Percentiles rank a stretch among this genome's conserved stretches.
Conservation (phyloP, 2,888 invertebrate species). For the Hyposoter didymator region DNA sequence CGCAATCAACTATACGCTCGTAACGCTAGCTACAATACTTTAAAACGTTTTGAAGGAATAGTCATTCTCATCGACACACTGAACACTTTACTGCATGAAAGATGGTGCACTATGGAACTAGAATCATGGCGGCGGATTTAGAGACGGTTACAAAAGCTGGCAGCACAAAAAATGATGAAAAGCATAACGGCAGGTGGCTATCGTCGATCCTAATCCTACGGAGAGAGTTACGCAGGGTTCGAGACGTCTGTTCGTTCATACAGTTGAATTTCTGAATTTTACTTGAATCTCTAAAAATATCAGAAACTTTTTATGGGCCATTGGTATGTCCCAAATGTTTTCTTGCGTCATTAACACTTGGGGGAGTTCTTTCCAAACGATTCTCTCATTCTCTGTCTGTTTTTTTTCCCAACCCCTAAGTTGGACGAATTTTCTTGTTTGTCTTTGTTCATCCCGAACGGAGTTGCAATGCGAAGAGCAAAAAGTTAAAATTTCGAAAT, state of each 20-base stretch:
- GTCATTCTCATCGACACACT: background rate
- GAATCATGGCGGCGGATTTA: background rate
- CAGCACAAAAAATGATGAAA: background rate
- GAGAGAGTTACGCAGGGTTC: no score
- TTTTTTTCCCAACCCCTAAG: background rate
- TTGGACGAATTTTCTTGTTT: background rate
- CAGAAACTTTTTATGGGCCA: background rate
- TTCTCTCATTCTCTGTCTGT: background rate
- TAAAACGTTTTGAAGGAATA: background rate
- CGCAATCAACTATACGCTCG: background rate
- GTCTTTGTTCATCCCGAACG: background rate
- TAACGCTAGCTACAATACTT: background rate
- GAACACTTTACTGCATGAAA: background rate
- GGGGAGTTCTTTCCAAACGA: background rate
- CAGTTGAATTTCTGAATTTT: background rate
- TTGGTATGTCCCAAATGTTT: background rate
- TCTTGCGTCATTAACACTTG: background rate
- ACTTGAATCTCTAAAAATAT: background rate
- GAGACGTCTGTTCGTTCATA: background rate
- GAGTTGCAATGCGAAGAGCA: background rate
- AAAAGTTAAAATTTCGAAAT: background rate
- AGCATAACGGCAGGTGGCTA: background rate
- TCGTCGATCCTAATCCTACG: conserved; percentile 21
- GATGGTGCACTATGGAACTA: background rate
- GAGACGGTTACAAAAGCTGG: background rate